A percentile compares a stretch with the other conserved stretches of the same genome.
These are phyloP conservation scores for Drosophila rubida DNA, from an alignment of 2,888 invertebrate species.

Conservation along the genomic window DNA sequence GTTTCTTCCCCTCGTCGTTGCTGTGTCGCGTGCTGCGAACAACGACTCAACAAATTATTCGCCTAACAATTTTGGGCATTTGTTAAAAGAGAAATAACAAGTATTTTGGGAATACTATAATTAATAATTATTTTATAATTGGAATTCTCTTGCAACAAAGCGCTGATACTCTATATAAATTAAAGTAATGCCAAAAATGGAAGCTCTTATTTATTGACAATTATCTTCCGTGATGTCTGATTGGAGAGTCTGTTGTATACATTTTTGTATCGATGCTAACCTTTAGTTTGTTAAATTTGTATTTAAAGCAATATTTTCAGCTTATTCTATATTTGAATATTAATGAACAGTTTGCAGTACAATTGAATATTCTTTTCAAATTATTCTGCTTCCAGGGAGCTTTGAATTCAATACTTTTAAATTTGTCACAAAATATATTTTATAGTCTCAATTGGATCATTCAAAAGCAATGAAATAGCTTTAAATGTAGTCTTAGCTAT, in stretches of 20 bases:
- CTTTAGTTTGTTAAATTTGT: too few species aligned
- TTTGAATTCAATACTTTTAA: too few species aligned
- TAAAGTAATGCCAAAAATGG: background rate
- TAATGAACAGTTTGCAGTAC: too few species aligned
- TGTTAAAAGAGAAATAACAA: conserved; percentile 59
- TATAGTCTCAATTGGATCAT: too few species aligned
- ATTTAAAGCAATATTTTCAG: too few species aligned
- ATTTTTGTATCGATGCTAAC: too few species aligned
- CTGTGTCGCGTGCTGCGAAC: conserved; percentile 74
- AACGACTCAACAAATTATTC: conserved; percentile 54
- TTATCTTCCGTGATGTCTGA: background rate
- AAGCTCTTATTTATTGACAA: background rate
- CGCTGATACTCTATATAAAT: conserved; percentile 12
- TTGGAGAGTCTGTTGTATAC: background rate
- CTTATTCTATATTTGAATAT: too few species aligned
- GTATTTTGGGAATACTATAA: conserved; percentile 17
- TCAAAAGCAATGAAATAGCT: too few species aligned
- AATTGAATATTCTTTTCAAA: too few species aligned
- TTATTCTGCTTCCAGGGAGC: too few species aligned
- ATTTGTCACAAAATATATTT: too few species aligned
- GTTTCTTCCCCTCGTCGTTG: conserved; percentile 7
- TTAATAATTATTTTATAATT: background rate
- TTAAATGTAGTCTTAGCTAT: too few species aligned
- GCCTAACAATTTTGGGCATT: conserved; percentile 66
- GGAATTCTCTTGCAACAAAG: background rate